Conservation (phyloP, 92 coral and sea anemone species). For the Virgularia gustaviana region DNA sequence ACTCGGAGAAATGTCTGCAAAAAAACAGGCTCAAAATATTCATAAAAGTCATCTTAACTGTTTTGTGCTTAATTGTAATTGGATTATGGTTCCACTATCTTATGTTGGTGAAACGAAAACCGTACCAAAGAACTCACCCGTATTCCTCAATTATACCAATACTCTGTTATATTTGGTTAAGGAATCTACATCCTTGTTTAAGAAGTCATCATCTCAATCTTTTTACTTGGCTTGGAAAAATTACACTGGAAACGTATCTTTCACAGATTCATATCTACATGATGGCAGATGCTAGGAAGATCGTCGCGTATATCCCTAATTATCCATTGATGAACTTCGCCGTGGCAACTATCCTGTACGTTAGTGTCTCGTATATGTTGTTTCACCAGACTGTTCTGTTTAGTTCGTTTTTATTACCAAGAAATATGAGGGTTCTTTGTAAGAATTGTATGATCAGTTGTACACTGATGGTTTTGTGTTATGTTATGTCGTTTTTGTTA, state of each 20-base stretch:
- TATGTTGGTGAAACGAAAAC: constrained; percentile 59
- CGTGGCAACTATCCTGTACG: constrained; percentile 68
- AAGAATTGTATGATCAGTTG: constrained; percentile 68
- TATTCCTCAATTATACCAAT: constrained; percentile 79
- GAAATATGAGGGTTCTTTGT: constrained; percentile 79
- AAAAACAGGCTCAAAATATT: constrained; percentile 54
- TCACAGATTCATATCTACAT: constrained; percentile 96
- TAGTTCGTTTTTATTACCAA: constrained; percentile 82
- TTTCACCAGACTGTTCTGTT: constrained; percentile 87
- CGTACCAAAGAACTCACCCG: constrained; percentile 74
- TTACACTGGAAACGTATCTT: constrained; percentile 85
- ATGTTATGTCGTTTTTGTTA: constrained; percentile 65
- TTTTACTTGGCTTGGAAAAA: constrained; percentile 91
- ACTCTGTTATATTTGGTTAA: constrained; percentile 72
- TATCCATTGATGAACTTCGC: constrained; percentile 95
- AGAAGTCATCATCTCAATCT: constrained; percentile 74
- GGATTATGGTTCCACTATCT: constrained; percentile 77
- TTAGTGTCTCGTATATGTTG: constrained; percentile 83
- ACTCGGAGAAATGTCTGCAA: constrained; percentile 41
- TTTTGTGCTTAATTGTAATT: constrained; percentile 52
- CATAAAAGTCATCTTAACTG: constrained; percentile 41
- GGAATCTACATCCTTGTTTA: constrained; percentile 72
- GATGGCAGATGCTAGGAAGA: constrained; percentile 83
- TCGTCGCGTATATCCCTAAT: constrained; percentile 67
- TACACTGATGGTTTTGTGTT: constrained; percentile 65